Evolutionary conservation across 2,888 invertebrate species (phyloP), one percentile per base, ranked within the genome.

Genomic region (Epsilonema sp.): DNA sequence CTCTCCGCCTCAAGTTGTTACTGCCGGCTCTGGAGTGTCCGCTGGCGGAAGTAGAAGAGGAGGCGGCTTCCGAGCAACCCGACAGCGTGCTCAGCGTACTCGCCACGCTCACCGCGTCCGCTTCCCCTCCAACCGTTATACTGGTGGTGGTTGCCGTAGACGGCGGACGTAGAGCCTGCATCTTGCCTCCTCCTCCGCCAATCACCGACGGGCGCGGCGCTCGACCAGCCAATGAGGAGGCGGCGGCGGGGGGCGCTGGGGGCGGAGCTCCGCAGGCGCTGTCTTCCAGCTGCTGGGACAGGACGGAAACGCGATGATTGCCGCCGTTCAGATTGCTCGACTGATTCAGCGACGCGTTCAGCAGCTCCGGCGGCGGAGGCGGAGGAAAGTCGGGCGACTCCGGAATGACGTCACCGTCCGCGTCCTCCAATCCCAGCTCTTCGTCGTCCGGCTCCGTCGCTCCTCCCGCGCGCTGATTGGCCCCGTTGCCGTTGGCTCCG

Each of bases 201-300:
- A n/a, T n/a, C n/a, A n/a, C n/a, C n/a, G n/a, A n/a, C n/a, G n/a
- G n/a, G n/a, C n/a, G n/a, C 16, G 23, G 44, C 20, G 20, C 3
- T 8, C 24, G 16, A 23, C 41, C 21, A 3, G 16, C 3, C 41
- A 40, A 16, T n/a, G 41, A 20, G 24, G 45, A 4, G n/a, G n/a
- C 16, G 13, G 45, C 21, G 11, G 22, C n/a, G 24, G 3, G 13
- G 4, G 37, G 42, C 24, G 39, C 22, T 2, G 49, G 49, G 22
- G 47, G 49, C 13, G 47, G 47, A 2, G 23, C 37, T 2, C 4
- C 11, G 5, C 25, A 57, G 48, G 57, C 58, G 25, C 49, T 53
- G 42, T 62, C 62, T 49, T 63, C 63, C 19, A 63, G 52, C 47
- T 62, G 59, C 41, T 59, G 61, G 39, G 59, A 58, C 37, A 62